Evolutionary conservation across 2,797 vertebrate species (phyloP), one percentile per base, ranked within the genome.

Genomic region (Champsocephalus esox): DNA sequence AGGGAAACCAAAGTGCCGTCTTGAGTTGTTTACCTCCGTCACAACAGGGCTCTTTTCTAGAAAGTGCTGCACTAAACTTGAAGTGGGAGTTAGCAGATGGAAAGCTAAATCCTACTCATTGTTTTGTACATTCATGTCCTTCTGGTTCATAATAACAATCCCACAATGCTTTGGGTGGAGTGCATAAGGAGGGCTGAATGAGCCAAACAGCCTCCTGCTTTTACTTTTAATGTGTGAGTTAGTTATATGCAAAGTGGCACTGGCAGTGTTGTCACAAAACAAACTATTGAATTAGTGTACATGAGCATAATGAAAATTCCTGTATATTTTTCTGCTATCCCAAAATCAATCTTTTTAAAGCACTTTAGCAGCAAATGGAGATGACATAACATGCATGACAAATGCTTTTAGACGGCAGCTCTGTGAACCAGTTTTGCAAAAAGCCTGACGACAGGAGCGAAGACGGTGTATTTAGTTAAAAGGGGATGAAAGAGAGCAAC

Each of bases 1-100:
- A 89, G 84, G 84, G 91, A 82, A 87, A 84, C 64, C 63, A 59
- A 86, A 55, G 79, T 63, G 61, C 65, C 4, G 51, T 64, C 46
- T 32, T 45, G 41, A 38, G 12, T 17, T 75, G 63, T 81, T 82
- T 84, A 73, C 65, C 60, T 61, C 59, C 9, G 24, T 49, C 64
- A 51, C 66, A 70, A 19, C 49, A 55, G 34, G 64, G 32, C 52
- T 81, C 8, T 6, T 65, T 38, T 60, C 61, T 57, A 56, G 5
- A 63, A 41, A 71, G 21, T 21, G 56, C 49, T 79, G 59, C 50
- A 49, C 55, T 56, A 3, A 65, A 74, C 58, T 45, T 43, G 44
- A 68, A 73, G 72, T 62, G 66, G 54, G 38, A 66, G 62, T 58
- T 17, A 56, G 21, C 64, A 82, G 67, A 71, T 72, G 57, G 43